Base-by-base conservation (phyloP, 2,797 vertebrate genomes). In the Linurgus olivaceus region DNA sequence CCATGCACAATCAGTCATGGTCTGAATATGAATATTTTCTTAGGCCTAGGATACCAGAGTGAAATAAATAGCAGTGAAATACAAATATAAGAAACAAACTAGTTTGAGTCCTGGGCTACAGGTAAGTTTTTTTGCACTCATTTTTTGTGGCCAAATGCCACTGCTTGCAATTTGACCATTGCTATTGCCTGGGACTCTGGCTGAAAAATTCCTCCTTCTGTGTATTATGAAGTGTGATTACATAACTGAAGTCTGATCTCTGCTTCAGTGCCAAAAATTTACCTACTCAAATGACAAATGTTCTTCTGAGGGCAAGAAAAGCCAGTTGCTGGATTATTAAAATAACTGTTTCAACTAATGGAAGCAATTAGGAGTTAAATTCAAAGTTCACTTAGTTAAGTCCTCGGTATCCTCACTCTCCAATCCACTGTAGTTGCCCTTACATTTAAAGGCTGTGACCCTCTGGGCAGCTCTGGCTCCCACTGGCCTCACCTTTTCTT, bases 181-280 rank as follows among this genome's bases (percentile, higher is more conserved):
- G 48, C 35, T 45, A 1, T 35, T 2, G 0, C 6, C n/a, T 67
- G 38, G 29, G 33, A 6, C 13, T 66, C 11, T 65, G 1, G 1
- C 42, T 57, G 29, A 71, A 89, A 74, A 92, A 25, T 47, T 82
- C 48, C 29, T 73, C 48, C 21, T 82, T 55, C 65, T 0, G 0
- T 21, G 9, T 40, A 10, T 59, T 61, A 47, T 0, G 2, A 70
- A 77, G 31, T 2, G 6, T 31, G 38, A 38, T 38, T 38, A 38
- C 38, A 38, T 38, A 15, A n/a, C 17, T n/a, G 52, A 59, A 2
- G 2, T 35, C 55, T 65, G 29, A 79, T 9, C 45, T 50, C 19
- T 55, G 40, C 48, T 70, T 62, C 35, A 25, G 48, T 57, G 80
- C 19, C 45, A 65, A 57, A 63, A 73, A 42, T 55, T n/a, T 48